phyloP scores from a whole-genome alignment of 1,140 invertebrate species.

The Diorhabda elongata region DNA sequence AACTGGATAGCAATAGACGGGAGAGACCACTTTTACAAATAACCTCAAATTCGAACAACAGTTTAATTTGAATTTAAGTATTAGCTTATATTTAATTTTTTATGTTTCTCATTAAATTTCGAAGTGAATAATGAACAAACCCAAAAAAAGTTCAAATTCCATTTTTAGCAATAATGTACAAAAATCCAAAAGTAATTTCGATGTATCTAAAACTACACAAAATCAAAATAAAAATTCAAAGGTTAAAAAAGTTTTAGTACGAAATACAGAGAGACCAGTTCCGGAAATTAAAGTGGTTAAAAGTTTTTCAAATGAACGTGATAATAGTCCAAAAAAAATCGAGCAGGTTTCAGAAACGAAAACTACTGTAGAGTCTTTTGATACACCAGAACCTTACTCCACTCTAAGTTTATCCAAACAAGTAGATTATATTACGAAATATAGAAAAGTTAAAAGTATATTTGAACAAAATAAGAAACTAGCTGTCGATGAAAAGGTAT shows the following conservation, averaged over 20 bases:
- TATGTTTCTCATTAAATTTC: no score
- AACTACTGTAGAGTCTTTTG: slow-evolving; percentile 17
- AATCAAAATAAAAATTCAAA: background rate
- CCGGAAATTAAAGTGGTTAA: slow-evolving; percentile 20
- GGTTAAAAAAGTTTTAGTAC: slow-evolving; percentile 29
- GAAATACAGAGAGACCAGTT: slow-evolving; percentile 28
- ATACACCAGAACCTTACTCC: slow-evolving; percentile 31
- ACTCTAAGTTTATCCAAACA: slow-evolving; percentile 27
- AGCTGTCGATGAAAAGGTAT: slow-evolving; percentile 37
- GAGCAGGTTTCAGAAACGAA: background rate
- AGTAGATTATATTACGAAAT: slow-evolving; percentile 32
- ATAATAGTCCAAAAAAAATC: slow-evolving; percentile 4
- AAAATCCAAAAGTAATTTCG: no score
- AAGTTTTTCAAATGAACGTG: background rate
- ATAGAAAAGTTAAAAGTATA: slow-evolving; percentile 26
- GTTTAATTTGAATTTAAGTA: no score
- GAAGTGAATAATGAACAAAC: background rate
- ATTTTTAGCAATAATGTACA: no score
- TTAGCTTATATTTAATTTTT: no score
- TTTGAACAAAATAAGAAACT: slow-evolving; percentile 23
- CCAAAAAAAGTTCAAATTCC: background rate
- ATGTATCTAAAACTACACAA: background rate
- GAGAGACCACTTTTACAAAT: no score
- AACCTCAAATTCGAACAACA: no score
- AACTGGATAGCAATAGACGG: no score